Conservation (phyloP, 2,113 vertebrate genomes). For the Vicugna pacos region DNA sequence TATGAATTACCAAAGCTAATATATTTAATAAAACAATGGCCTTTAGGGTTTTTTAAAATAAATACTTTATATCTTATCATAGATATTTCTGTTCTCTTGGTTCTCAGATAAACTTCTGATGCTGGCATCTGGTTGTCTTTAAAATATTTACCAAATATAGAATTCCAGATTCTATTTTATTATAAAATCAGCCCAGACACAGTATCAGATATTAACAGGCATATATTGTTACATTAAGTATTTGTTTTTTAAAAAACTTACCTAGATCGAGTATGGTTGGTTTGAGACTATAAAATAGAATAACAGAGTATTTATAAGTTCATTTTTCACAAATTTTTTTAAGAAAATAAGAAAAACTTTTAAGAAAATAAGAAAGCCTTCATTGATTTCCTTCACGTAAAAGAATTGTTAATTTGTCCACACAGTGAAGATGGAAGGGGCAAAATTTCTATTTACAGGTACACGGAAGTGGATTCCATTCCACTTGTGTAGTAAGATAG, state of each 20-base stretch:
- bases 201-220: slow-evolving; percentile 56
- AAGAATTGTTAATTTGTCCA: slow-evolving; percentile 85
- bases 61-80: slow-evolving; percentile 70
- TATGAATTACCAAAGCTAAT: slow-evolving; percentile 45
- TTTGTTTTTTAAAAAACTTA: slow-evolving; percentile 56
- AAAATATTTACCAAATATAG: slow-evolving; percentile 65
- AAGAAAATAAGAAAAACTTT: slow-evolving; percentile 84
- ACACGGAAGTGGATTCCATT: slow-evolving; percentile 2
- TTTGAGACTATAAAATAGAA: slow-evolving; percentile 81
- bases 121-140: slow-evolving; percentile 65
- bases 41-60: slow-evolving; percentile 66
- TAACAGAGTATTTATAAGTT: slow-evolving; percentile 83
- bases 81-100: slow-evolving; percentile 30
- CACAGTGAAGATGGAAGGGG: slow-evolving; percentile 86
- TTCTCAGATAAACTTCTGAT: slow-evolving; percentile 69
- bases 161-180: slow-evolving; percentile 67
- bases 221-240: slow-evolving; percentile 62
- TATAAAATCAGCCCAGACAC: slow-evolving; percentile 69
- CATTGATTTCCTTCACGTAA: slow-evolving; percentile 85
- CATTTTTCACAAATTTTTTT: slow-evolving; percentile 75
- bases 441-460: slow-evolving; percentile 82
- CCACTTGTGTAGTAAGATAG: neutral
- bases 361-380: slow-evolving; percentile 84
- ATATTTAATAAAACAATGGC: slow-evolving; percentile 43
- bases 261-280: slow-evolving; percentile 65